Conservation (phyloP, 2,888 invertebrate species). For the Drosophila anomelani region DNA sequence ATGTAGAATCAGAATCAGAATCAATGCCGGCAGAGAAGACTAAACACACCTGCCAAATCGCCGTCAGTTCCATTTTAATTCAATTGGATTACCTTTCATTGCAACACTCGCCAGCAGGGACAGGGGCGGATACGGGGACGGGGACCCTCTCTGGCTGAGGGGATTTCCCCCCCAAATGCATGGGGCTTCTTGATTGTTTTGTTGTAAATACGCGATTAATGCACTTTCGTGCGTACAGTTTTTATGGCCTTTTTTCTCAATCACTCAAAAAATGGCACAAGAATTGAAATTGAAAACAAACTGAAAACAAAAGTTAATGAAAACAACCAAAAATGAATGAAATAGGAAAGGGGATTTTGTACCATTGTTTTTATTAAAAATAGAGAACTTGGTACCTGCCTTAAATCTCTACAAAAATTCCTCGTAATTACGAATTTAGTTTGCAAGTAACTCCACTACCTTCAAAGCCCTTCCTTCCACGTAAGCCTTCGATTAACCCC, state of each 20-base stretch:
- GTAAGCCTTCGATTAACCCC: constrained; percentile 24
- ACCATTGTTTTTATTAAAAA: no score
- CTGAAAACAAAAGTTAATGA: constrained; percentile 21
- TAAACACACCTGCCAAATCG: constrained; percentile 55
- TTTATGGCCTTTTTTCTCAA: constrained; percentile 32
- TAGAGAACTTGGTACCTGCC: neutral
- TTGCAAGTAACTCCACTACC: neutral
- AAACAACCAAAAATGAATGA: constrained; percentile 5
- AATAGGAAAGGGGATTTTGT: neutral
- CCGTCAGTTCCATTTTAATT: constrained; percentile 69
- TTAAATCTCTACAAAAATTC: neutral
- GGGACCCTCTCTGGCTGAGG: no score
- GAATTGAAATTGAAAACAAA: constrained; percentile 19
- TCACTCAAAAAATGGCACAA: constrained; percentile 38
- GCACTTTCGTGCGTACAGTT: constrained; percentile 32
- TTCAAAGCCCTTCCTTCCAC: neutral
- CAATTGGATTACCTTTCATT: constrained; percentile 72
- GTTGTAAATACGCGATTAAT: constrained; percentile 66
- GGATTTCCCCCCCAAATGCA: neutral
- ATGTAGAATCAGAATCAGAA: constrained; percentile 60
- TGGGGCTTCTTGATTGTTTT: constrained; percentile 61
- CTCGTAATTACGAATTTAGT: constrained; percentile 4
- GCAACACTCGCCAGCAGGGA: constrained; percentile 34
- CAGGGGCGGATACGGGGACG: no score
- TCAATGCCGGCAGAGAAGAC: constrained; percentile 35